These are phyloP conservation scores for Athalia cordata DNA, from an alignment of 2,888 invertebrate species.

Conservation along the genomic window DNA sequence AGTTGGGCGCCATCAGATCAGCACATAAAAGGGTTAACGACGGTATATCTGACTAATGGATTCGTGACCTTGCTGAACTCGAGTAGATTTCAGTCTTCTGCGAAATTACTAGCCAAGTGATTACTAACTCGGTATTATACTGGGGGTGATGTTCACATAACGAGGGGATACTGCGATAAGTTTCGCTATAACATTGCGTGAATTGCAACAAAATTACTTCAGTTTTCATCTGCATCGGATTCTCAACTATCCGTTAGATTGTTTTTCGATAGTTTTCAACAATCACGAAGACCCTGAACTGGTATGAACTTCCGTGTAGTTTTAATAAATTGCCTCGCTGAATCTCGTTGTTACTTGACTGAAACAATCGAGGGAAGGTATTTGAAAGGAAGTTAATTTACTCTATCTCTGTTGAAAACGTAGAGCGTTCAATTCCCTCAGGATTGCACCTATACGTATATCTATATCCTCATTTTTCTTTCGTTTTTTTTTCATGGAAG, in stretches of 20 bases:
- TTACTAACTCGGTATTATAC: constrained; percentile 19
- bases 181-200: neutral
- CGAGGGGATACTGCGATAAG: neutral
- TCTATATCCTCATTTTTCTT: neutral
- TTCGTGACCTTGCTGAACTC: constrained; percentile 33
- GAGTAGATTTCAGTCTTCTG: constrained; percentile 31
- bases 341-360: too few relatives aligned
- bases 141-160: constrained; percentile 7
- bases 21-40: constrained; percentile 22
- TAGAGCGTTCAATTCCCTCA: neutral
- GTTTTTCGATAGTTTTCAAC: too few relatives aligned
- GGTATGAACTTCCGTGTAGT: too few relatives aligned
- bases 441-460: neutral
- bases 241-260: too few relatives aligned
- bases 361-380: too few relatives aligned
- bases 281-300: too few relatives aligned
- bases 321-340: too few relatives aligned
- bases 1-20: neutral
- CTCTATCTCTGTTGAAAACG: too few relatives aligned
- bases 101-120: constrained; percentile 10
- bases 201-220: neutral
- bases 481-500: constrained; percentile 1
- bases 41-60: constrained; percentile 36
- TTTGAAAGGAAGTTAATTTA: too few relatives aligned
- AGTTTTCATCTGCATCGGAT: neutral